These are phyloP conservation scores for Nemotelus nigrinus DNA, from an alignment of 2,888 invertebrate genomes.

Conservation along the genomic window DNA sequence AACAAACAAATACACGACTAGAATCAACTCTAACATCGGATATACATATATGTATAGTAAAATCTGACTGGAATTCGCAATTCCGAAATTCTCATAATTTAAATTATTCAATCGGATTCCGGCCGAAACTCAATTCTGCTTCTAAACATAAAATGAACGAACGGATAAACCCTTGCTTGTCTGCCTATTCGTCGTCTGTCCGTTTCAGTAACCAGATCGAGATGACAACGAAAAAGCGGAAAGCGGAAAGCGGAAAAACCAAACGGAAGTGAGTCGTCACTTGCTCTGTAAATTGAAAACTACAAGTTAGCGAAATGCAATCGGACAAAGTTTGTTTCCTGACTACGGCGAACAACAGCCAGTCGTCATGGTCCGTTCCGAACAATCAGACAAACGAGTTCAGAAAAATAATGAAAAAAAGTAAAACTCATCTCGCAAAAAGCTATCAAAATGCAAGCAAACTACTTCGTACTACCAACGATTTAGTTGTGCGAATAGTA, in stretches of 20 bases:
- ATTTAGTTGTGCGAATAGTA: background rate
- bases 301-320: no score
- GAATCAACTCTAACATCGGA: no score
- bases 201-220: no score
- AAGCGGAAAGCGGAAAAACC: background rate
- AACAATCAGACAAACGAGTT: background rate
- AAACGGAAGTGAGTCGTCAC: background rate
- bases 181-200: background rate
- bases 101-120: slow-evolving; percentile 43
- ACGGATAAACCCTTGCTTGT: background rate
- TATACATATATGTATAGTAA: no score
- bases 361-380: background rate
- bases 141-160: slow-evolving; percentile 11
- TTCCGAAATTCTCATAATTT: slow-evolving; percentile 30
- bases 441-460: slow-evolving; percentile 21
- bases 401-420: background rate
- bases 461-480: background rate
- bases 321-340: background rate
- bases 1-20: no score
- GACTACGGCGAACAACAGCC: background rate
- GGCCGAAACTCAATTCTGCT: slow-evolving; percentile 37
- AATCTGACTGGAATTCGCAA: slow-evolving; percentile 24
- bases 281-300: no score
- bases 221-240: background rate
- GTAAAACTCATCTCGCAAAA: background rate